Evolutionary conservation across 2,113 vertebrate genomes (phyloP).

Genomic region (Seriola dumerili): DNA sequence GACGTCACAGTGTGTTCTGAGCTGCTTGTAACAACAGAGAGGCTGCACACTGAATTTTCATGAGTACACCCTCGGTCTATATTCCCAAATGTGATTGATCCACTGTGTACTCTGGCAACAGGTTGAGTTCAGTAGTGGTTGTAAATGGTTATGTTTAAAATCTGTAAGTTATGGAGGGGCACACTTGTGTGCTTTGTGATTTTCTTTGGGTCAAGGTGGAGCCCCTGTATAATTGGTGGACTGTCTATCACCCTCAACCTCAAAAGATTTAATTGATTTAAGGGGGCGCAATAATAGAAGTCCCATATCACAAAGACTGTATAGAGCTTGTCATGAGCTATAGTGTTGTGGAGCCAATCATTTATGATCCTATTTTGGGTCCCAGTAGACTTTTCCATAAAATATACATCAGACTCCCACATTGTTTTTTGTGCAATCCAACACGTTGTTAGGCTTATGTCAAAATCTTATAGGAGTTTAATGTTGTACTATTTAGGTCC

Average conservation of each 20-base stretch:
- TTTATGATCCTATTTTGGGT: slow-evolving; percentile 47
- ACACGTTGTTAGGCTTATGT: slow-evolving; percentile 45
- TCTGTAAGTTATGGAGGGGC: slow-evolving; percentile 82
- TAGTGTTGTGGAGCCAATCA: slow-evolving; percentile 16
- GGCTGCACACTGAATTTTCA: slow-evolving; percentile 83
- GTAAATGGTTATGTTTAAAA: slow-evolving; percentile 70
- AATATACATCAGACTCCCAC: slow-evolving; percentile 27
- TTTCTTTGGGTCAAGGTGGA: slow-evolving; percentile 76
- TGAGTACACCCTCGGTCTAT: slow-evolving; percentile 72
- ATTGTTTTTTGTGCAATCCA: slow-evolving; percentile 46
- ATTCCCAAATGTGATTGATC: slow-evolving; percentile 73
- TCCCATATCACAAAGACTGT: slow-evolving; percentile 44
- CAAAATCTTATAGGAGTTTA: slow-evolving; percentile 30
- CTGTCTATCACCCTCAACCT: slow-evolving; percentile 66
- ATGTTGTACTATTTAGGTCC: slow-evolving; percentile 31
- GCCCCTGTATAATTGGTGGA: slow-evolving; percentile 52
- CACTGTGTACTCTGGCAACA: slow-evolving; percentile 81
- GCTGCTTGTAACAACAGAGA: slow-evolving; percentile 73
- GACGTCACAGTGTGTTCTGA: slow-evolving; percentile 69
- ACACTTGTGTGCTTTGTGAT: slow-evolving; percentile 69
- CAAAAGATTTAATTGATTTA: slow-evolving; percentile 68
- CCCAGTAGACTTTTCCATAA: slow-evolving; percentile 22
- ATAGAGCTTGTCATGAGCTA: slow-evolving; percentile 38
- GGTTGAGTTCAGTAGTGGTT: slow-evolving; percentile 66
- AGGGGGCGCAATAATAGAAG: slow-evolving; percentile 24